A percentile compares a stretch with the other conserved stretches of the same genome.
Evolutionary conservation across 2,797 vertebrate genomes (phyloP).

Genomic region (Coregonus ussuriensis): DNA sequence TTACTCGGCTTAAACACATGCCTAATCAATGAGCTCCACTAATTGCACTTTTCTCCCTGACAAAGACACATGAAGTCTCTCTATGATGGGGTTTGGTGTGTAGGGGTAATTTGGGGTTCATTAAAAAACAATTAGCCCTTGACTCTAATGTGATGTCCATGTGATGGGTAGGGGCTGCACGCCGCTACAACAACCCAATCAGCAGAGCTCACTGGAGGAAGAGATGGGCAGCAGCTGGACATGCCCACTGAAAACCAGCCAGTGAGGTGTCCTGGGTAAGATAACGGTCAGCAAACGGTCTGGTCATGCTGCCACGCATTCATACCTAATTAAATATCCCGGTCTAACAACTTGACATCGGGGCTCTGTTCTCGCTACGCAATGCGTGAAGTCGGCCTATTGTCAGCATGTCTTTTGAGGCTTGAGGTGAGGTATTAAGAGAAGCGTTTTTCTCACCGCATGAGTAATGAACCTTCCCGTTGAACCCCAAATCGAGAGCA

Average conservation of each 20-base stretch:
- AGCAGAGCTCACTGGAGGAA: slow-evolving; percentile 18
- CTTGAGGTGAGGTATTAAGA: slow-evolving; percentile 26
- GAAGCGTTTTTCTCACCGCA: slow-evolving; percentile 9
- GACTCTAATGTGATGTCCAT: slow-evolving; percentile 28
- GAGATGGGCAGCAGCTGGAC: slow-evolving; percentile 39
- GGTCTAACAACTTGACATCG: slow-evolving; percentile 25
- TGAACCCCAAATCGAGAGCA: not conserved
- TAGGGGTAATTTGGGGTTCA: slow-evolving; percentile 33
- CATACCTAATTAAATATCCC: slow-evolving; percentile 39
- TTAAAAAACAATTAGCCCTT: slow-evolving; percentile 38
- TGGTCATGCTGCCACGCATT: slow-evolving; percentile 21
- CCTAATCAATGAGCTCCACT: slow-evolving; percentile 7
- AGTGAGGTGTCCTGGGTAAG: slow-evolving; percentile 18
- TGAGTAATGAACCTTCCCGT: slow-evolving; percentile 16
- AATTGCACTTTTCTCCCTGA: slow-evolving; percentile 27
- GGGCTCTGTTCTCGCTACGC: not conserved
- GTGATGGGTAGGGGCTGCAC: slow-evolving; percentile 16
- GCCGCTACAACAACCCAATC: slow-evolving; percentile 31
- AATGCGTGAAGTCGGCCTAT: slow-evolving; percentile 6
- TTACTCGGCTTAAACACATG: slow-evolving; percentile 5
- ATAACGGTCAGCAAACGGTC: not conserved
- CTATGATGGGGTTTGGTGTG: slow-evolving; percentile 20
- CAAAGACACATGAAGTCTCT: slow-evolving; percentile 1
- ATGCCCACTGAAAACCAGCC: slow-evolving; percentile 29
- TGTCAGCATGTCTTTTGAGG: slow-evolving; percentile 6